Evolutionary conservation across 1,140 invertebrate species (phyloP).

Genomic region (Oppia nitens): DNA sequence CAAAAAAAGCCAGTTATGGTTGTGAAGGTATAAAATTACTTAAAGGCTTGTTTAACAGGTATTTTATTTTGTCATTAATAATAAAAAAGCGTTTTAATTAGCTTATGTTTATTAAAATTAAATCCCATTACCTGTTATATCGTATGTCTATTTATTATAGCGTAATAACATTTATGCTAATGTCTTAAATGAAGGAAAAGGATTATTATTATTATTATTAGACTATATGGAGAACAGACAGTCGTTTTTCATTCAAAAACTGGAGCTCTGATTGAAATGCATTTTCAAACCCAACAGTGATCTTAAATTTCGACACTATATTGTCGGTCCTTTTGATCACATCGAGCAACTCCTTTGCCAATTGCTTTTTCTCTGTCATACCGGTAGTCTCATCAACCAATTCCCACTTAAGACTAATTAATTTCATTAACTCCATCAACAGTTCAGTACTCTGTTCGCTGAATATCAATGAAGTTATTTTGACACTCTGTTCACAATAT

Average conservation of each 20-base stretch:
- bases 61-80: too few relatives aligned
- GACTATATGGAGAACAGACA: not conserved
- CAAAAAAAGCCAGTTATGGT: too few relatives aligned
- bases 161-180: too few relatives aligned
- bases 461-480: not conserved
- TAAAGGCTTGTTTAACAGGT: too few relatives aligned
- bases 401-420: not conserved
- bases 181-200: too few relatives aligned
- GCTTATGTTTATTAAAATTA: too few relatives aligned
- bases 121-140: too few relatives aligned
- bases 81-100: too few relatives aligned
- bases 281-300: not conserved
- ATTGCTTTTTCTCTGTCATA: not conserved
- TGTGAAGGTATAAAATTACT: too few relatives aligned
- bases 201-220: too few relatives aligned
- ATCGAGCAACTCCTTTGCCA: not conserved
- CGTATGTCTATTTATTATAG: too few relatives aligned
- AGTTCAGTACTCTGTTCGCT: not conserved
- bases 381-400: not conserved
- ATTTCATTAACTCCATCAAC: not conserved
- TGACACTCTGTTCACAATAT: not conserved
- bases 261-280: not conserved
- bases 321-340: not conserved
- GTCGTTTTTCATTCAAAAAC: not conserved
- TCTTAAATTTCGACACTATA: not conserved